Evolutionary conservation across 2,113 vertebrate genomes (phyloP).

Genomic region (Scartelaos histophorus): DNA sequence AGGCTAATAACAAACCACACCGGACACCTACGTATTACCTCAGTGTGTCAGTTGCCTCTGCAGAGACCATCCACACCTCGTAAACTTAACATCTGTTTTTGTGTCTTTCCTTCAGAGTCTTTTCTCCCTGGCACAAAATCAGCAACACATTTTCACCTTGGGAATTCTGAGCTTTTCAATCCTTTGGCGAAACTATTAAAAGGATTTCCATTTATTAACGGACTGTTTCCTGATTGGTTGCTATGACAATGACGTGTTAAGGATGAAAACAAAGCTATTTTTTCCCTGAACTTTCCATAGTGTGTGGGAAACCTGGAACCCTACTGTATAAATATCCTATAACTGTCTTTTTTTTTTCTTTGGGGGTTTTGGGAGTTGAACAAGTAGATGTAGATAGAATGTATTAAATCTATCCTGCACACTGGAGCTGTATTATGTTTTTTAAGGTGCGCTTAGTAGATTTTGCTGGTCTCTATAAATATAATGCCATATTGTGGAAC

Average conservation of each 20-base stretch:
- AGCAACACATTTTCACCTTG: neutral
- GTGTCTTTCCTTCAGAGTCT: neutral
- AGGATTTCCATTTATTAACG: neutral
- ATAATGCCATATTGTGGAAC: too few species aligned
- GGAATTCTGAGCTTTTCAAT: neutral
- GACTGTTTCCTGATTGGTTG: neutral
- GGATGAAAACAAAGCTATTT: neutral
- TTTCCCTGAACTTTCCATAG: neutral
- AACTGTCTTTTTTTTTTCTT: neutral
- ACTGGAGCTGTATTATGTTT: neutral
- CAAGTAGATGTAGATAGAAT: neutral
- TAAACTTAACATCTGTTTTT: conserved; percentile 27
- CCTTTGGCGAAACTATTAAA: neutral
- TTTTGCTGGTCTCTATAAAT: too few species aligned
- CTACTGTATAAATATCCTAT: neutral
- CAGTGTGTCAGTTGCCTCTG: neutral
- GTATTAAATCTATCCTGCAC: neutral
- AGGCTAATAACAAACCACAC: neutral
- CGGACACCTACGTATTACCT: neutral
- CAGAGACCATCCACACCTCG: conserved; percentile 2
- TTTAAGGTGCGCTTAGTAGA: too few species aligned
- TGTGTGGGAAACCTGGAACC: neutral
- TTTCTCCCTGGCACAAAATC: neutral
- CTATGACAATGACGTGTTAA: neutral
- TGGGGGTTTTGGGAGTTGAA: neutral